These are phyloP conservation scores for Ctenicera cuprea DNA, from an alignment of 2,888 invertebrate genomes.

Conservation along the genomic window DNA sequence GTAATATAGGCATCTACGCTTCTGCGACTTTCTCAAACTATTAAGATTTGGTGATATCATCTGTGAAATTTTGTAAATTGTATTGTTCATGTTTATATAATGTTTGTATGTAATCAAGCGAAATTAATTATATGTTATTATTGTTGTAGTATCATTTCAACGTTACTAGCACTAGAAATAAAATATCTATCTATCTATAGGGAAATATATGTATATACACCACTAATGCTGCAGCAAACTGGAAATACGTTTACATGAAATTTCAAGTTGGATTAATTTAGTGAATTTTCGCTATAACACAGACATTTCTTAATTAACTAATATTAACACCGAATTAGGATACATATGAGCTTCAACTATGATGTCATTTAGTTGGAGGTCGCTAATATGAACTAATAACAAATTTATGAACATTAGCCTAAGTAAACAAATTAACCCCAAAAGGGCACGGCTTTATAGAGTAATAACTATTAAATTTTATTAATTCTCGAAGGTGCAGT, in stretches of 20 bases:
- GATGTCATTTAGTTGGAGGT: background rate
- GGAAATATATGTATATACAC: background rate
- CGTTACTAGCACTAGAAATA: too few relatives aligned
- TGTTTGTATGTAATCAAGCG: too few relatives aligned
- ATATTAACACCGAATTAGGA: conserved; percentile 3
- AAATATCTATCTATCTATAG: too few relatives aligned
- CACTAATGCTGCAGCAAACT: background rate
- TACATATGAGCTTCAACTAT: background rate
- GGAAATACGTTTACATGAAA: background rate
- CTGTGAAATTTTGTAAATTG: too few relatives aligned
- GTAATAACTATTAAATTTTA: conserved; percentile 43
- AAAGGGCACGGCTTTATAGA: conserved; percentile 35
- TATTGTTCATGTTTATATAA: too few relatives aligned
- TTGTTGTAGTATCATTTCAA: too few relatives aligned
- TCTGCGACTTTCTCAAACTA: too few relatives aligned
- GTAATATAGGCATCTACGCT: too few relatives aligned
- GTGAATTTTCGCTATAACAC: background rate
- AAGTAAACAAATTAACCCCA: conserved; percentile 45
- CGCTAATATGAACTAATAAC: conserved; percentile 7
- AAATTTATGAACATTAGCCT: conserved; percentile 31
- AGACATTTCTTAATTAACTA: background rate
- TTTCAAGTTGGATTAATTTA: background rate
- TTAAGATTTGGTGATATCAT: too few relatives aligned
- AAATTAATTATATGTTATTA: too few relatives aligned
- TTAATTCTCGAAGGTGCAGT: conserved; percentile 11